These are phyloP conservation scores for Acleris laterana DNA, from an alignment of 2,888 invertebrate genomes.

Conservation along the genomic window DNA sequence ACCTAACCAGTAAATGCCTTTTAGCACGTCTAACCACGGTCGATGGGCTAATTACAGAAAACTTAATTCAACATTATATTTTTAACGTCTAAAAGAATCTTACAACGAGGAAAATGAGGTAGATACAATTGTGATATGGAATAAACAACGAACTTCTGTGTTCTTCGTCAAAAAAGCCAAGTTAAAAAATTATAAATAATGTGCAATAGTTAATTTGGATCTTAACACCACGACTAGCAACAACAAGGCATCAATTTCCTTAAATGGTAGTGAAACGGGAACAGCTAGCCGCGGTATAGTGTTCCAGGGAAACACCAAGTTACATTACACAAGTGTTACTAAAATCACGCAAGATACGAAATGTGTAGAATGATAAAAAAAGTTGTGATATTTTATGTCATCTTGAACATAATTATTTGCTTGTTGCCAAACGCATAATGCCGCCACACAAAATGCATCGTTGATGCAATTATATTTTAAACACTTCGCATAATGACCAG, in stretches of 20 bases:
- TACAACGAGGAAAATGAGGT: constrained; percentile 82
- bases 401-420: background rate
- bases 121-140: constrained; percentile 83
- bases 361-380: too few species aligned
- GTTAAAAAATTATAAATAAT: background rate
- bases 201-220: background rate
- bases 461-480: too few species aligned
- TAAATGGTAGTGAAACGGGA: too few species aligned
- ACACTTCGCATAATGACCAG: too few species aligned
- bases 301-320: too few species aligned
- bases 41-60: constrained; percentile 60
- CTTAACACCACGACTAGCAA: too few species aligned
- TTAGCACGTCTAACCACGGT: constrained; percentile 46
- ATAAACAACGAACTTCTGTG: constrained; percentile 56
- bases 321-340: too few species aligned
- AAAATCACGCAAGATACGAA: too few species aligned
- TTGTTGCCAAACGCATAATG: too few species aligned
- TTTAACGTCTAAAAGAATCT: constrained; percentile 74
- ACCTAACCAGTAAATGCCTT: constrained; percentile 52
- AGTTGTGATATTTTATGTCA: background rate
- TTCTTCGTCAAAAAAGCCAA: constrained; percentile 31
- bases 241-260: too few species aligned
- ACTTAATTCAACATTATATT: constrained; percentile 60
- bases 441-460: too few species aligned
- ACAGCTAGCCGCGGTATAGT: too few species aligned